Base-by-base conservation (phyloP, 2,113 vertebrate species). In the Odobenus rosmarus region DNA sequence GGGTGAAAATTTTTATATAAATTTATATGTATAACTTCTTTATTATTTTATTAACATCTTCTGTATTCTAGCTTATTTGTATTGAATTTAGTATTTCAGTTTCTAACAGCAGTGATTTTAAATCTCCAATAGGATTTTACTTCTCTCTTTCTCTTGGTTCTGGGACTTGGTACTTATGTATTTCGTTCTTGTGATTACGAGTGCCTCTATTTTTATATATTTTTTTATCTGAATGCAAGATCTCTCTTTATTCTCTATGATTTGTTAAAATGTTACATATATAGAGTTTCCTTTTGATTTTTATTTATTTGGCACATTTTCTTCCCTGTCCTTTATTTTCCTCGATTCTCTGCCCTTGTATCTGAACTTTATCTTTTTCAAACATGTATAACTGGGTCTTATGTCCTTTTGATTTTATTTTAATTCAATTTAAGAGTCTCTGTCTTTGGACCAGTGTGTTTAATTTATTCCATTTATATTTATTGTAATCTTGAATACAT, bases 81-180 rank as follows among this genome's bases (percentile, higher is more conserved):
- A 76, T 14, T 90, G 28, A 24, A 81, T 82, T 89, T 76, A 36
- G 21, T 69, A 69, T n/a, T 61, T 87, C 16, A 62, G 3, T 81
- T 96, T 96, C 81, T 93, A 3, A 82, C 28, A 61, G 42, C 39
- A 87, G 3, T 92, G 39, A 74, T 85, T 96, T 94, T 76, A 89
- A 88, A 80, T 76, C 1, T 61, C 82, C 16, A 82, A 59, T 59
- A 18, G 1, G 7, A 42, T 95, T 95, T 86, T 57, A 21, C 28
- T 69, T 82, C 16, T 76, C 12, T 86, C 15, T 85, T 80, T 57
- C 19, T 81, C 16, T 79, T 46, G 83, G 76, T 92, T 74, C 51
- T 77, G 16, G 93, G n/a, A 94, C 59, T 6, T 46, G 8, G 93
- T 95, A 62, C 21, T 77, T 74, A 42, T 61, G 5, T 86, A 90